Conservation (phyloP, 1,140 invertebrate species). For the Rhagoletis zephyria region DNA sequence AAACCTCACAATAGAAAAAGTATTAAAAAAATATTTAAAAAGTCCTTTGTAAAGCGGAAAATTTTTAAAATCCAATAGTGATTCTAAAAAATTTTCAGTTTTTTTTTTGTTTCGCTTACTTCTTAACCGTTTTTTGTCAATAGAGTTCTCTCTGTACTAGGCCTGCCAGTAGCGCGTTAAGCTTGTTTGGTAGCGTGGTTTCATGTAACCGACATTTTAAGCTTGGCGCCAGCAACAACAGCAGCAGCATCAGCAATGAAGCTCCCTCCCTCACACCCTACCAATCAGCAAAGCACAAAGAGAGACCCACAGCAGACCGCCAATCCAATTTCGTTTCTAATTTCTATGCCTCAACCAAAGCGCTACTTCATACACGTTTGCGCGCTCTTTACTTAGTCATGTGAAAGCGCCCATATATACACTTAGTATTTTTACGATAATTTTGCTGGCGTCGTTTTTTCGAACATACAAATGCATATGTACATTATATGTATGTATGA, state of each 20-base stretch:
- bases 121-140: too few relatives aligned
- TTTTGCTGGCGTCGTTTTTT: conserved; percentile 38
- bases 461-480: not conserved
- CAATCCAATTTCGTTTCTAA: conserved; percentile 52
- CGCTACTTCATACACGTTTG: not conserved
- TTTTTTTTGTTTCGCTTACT: too few relatives aligned
- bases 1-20: too few relatives aligned
- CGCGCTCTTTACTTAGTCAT: conserved; percentile 46
- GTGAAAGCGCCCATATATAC: not conserved
- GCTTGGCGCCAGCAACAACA: not conserved
- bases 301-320: not conserved
- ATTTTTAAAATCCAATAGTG: too few relatives aligned
- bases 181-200: not conserved
- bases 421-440: conserved; percentile 48
- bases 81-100: too few relatives aligned
- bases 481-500: not conserved
- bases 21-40: too few relatives aligned
- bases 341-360: conserved; percentile 17
- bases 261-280: not conserved
- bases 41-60: too few relatives aligned
- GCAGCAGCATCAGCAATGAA: not conserved
- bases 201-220: not conserved
- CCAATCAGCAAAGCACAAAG: not conserved
- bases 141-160: too few relatives aligned
- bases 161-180: not conserved